These are phyloP conservation scores for Troides aeacus DNA, from an alignment of 2,888 invertebrate genomes.

Conservation along the genomic window DNA sequence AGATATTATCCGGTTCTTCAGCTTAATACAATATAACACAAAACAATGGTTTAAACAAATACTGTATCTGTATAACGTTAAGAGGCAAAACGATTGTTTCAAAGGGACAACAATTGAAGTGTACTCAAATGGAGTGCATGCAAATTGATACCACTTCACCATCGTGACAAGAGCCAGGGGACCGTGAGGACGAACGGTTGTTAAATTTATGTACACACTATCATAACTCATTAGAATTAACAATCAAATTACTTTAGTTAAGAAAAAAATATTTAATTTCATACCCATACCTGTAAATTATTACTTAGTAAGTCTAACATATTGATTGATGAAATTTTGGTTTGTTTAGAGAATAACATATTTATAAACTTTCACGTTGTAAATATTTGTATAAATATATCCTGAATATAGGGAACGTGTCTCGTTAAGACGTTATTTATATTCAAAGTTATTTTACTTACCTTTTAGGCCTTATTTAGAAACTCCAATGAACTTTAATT, in stretches of 20 bases:
- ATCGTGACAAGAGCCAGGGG: conserved; percentile 53
- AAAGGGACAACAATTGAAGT: conserved; percentile 65
- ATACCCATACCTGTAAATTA: too few relatives aligned
- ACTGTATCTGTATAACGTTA: conserved; percentile 31
- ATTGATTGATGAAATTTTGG: too few relatives aligned
- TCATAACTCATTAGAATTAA: too few relatives aligned
- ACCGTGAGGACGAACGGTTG: conserved; percentile 22
- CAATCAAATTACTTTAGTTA: too few relatives aligned
- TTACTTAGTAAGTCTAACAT: too few relatives aligned
- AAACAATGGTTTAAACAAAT: conserved; percentile 10
- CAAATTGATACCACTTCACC: conserved; percentile 70
- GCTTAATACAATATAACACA: too few relatives aligned
- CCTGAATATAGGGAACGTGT: not conserved
- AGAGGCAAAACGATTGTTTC: conserved; percentile 64
- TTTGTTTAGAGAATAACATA: not conserved
- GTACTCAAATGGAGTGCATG: conserved; percentile 60
- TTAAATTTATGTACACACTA: conserved; percentile 1
- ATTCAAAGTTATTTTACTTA: conserved; percentile 24
- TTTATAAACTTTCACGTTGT: not conserved
- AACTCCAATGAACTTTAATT: conserved; percentile 29
- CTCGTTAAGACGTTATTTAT: conserved; percentile 14
- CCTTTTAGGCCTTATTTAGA: conserved; percentile 28
- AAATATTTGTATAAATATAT: not conserved
- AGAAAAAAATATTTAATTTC: too few relatives aligned
- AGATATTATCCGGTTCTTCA: too few relatives aligned